Evolutionary conservation across 2,888 invertebrate species (phyloP).

Genomic region (Argyresthia goedartella): DNA sequence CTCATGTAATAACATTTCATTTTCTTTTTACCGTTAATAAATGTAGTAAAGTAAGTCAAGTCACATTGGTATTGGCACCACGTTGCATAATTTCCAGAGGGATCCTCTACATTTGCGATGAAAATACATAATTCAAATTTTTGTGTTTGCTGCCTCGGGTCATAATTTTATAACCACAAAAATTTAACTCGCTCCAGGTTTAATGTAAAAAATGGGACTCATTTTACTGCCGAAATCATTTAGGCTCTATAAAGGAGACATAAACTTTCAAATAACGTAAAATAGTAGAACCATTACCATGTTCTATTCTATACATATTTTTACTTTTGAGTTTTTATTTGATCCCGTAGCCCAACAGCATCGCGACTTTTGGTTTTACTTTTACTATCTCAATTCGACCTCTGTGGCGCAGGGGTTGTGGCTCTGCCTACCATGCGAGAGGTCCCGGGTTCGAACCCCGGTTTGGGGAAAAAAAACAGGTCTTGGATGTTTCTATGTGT

Average conservation of each 20-base stretch:
- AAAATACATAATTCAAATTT: conserved; percentile 36
- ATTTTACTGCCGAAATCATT: not conserved
- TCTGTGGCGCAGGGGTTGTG: too few species aligned
- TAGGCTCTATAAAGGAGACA: not conserved
- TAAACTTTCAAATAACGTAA: not conserved
- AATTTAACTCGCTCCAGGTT: not conserved
- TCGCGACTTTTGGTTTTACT: not conserved
- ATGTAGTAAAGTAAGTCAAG: not conserved
- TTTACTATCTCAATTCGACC: not conserved
- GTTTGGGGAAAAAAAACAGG: too few species aligned
- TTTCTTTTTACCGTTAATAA: too few species aligned
- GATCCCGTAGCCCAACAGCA: not conserved
- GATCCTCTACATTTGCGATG: conserved; percentile 29
- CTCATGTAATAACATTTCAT: too few species aligned
- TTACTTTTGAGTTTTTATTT: not conserved
- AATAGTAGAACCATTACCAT: not conserved
- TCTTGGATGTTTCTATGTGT: too few species aligned
- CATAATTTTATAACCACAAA: conserved; percentile 12
- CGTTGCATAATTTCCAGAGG: conserved; percentile 16
- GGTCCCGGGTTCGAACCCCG: too few species aligned
- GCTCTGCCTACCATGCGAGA: too few species aligned
- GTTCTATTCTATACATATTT: not conserved
- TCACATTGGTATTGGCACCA: not conserved
- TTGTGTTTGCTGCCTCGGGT: conserved; percentile 15
- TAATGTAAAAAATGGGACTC: not conserved